These are phyloP conservation scores for Planiliza haematocheilus DNA, from an alignment of 2,113 vertebrate species.

Conservation along the genomic window DNA sequence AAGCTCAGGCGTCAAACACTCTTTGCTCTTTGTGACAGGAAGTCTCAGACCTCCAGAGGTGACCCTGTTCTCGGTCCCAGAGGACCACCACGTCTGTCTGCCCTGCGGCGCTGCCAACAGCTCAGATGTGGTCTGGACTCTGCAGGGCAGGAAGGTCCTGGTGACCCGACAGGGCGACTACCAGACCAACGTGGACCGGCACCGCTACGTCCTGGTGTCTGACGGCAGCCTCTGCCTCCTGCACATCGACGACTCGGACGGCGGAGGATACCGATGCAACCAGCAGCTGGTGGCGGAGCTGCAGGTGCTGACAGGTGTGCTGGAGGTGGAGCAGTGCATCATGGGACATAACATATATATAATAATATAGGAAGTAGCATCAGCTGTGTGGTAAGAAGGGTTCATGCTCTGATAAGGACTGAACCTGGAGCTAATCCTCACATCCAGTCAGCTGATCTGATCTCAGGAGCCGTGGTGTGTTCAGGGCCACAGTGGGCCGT, in stretches of 20 bases:
- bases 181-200: conserved; percentile 30
- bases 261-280: conserved; percentile 71
- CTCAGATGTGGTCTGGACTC: conserved; percentile 65
- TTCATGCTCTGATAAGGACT: too few species aligned
- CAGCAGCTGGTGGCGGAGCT: conserved; percentile 59
- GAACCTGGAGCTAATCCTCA: too few species aligned
- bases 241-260: conserved; percentile 43
- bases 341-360: conserved; percentile 1
- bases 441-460: too few species aligned
- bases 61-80: conserved; percentile 61
- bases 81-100: conserved; percentile 67
- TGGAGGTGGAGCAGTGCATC: conserved; percentile 1
- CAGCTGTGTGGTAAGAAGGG: too few species aligned
- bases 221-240: conserved; percentile 61
- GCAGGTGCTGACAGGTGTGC: conserved; percentile 73
- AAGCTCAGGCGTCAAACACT: too few species aligned
- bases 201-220: conserved; percentile 25
- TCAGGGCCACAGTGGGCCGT: too few species aligned
- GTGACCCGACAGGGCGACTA: conserved; percentile 9
- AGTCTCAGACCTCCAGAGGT: conserved; percentile 18
- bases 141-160: conserved; percentile 29
- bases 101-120: conserved; percentile 14
- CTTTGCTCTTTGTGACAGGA: too few species aligned
- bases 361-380: too few species aligned
- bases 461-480: too few species aligned